Conservation (phyloP, 2,888 invertebrate genomes). For the Hydriomena furcata region DNA sequence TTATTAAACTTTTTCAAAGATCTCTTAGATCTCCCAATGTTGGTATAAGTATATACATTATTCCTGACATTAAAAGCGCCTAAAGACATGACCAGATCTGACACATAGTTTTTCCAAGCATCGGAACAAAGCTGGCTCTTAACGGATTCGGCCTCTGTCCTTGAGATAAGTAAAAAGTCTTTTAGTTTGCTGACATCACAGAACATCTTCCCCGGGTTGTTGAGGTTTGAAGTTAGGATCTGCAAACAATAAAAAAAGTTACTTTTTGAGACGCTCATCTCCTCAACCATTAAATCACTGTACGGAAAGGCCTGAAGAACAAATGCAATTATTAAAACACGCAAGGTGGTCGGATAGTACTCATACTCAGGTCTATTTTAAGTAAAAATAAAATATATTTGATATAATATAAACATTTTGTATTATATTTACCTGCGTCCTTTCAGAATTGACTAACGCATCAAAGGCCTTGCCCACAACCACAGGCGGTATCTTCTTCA, state of each 20-base stretch:
- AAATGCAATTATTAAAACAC: too few relatives aligned
- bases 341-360: too few relatives aligned
- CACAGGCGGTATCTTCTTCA: slow-evolving; percentile 54
- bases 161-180: slow-evolving; percentile 59
- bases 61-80: slow-evolving; percentile 68
- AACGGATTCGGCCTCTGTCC: slow-evolving; percentile 50
- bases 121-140: slow-evolving; percentile 63
- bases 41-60: slow-evolving; percentile 55
- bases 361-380: too few relatives aligned
- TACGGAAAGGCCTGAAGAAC: too few relatives aligned
- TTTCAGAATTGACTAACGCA: slow-evolving; percentile 69
- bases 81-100: slow-evolving; percentile 64
- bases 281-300: too few relatives aligned
- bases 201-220: slow-evolving; percentile 65
- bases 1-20: too few relatives aligned
- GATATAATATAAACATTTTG: too few relatives aligned
- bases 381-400: too few relatives aligned
- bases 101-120: slow-evolving; percentile 64
- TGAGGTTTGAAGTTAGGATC: slow-evolving; percentile 70
- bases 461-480: slow-evolving; percentile 66
- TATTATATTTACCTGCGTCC: slow-evolving; percentile 66
- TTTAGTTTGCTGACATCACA: slow-evolving; percentile 65
- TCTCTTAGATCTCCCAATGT: too few relatives aligned
- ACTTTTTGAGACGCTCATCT: too few relatives aligned
- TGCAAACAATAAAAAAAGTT: slow-evolving; percentile 32